Conservation (phyloP, 2,888 invertebrate genomes). For the Neoaliturus tenellus region DNA sequence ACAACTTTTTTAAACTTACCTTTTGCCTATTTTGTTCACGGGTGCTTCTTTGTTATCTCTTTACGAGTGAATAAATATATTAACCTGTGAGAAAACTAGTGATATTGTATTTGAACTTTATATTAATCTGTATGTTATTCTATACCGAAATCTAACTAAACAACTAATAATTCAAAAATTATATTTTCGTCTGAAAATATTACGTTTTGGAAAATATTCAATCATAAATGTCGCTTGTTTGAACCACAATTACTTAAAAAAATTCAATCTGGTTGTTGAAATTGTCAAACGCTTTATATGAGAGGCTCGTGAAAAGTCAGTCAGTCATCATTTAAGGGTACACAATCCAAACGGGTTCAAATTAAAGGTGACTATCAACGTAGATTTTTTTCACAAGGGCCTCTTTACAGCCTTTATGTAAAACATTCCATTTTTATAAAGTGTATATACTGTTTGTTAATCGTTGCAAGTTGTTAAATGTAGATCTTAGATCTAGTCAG, state of each 20-base stretch:
- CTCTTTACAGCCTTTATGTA: conserved; percentile 36
- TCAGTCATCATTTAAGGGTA: neutral
- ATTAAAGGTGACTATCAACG: neutral
- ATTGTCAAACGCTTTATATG: neutral
- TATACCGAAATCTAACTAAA: too few relatives aligned
- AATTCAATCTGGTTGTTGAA: neutral
- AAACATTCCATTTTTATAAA: conserved; percentile 6
- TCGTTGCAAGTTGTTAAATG: conserved; percentile 23
- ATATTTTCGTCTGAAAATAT: neutral
- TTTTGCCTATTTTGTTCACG: neutral
- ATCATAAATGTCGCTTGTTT: too few relatives aligned
- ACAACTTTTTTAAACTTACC: neutral
- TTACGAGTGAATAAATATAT: neutral
- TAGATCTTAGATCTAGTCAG: conserved; percentile 24
- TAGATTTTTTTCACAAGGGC: conserved; percentile 11
- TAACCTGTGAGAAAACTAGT: neutral
- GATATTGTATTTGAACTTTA: neutral
- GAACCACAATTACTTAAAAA: too few relatives aligned
- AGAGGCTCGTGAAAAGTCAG: neutral
- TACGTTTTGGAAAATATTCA: too few relatives aligned
- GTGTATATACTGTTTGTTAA: neutral
- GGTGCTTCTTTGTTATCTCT: neutral
- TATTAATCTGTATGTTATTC: neutral
- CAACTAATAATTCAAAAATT: neutral
- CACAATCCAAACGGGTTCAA: neutral